Base-by-base conservation (phyloP, 2,888 invertebrate species). In the Barypeithes pellucidus region DNA sequence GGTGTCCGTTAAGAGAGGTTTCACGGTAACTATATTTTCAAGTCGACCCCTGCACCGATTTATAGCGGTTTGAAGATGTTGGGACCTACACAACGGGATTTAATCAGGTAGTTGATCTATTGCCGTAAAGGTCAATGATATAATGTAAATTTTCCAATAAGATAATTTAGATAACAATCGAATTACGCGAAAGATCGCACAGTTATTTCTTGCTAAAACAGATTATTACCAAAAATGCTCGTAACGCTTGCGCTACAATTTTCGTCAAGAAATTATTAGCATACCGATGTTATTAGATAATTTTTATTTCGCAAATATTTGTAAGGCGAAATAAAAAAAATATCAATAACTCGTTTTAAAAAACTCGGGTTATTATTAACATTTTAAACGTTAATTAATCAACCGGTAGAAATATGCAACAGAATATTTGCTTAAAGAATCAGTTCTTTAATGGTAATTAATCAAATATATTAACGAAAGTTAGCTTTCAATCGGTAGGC, bases 201-300 rank as follows among this genome's bases (percentile, higher is more conserved):
- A n/a, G 16, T 16, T 39, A 39, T 39, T 39, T 39, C 1, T 36
- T 11, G 11, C 16, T 16, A 43, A 43, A 14, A 14, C 7, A 16
- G 4, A 7, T 16, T 43, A 16, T 16, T 16, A 43, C 4, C 16
- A 43, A 43, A 7, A 41, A 41, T 41, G 14, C n/a, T 41, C 2
- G 1, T 14, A 16, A 43, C 8, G 16, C 8, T 43, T 43, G 16
- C 4, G 22, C 22, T 20, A 47, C 11, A 47, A 47, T 11, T 20
- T 47, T 24, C 7, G 50, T 24, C 4, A 11, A 50, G 24, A 50
- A 50, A 50, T 50, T 50, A n/a, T 50, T 62, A 9, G 29, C 14
- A 62, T 45, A 62, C 41, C 43, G 14, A 47, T 45, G 47, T 47
- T n/a, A 62, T 45, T 62, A 62, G 62, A 47, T 62, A 29, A 62